Conservation (phyloP, 2,113 vertebrate genomes). For the Furnarius figulus region DNA sequence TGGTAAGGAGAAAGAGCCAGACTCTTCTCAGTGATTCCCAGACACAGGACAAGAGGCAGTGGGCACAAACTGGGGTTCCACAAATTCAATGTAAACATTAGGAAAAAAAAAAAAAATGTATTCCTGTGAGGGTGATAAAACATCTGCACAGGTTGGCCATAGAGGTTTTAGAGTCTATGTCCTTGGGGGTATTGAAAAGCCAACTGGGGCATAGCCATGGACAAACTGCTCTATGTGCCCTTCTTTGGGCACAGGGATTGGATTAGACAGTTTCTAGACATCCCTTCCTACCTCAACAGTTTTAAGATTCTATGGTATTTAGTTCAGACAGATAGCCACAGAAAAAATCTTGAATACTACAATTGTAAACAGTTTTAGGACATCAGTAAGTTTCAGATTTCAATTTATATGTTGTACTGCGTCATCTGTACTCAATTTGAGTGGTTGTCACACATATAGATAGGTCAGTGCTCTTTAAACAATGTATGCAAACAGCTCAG, state of each 20-base stretch:
- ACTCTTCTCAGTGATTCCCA: background rate
- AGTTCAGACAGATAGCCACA: background rate
- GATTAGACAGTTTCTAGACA: background rate
- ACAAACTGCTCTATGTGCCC: fast-evolving
- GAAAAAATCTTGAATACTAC: background rate
- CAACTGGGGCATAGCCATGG: background rate
- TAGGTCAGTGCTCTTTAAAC: background rate
- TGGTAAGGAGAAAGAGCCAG: background rate
- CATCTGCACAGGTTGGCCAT: background rate
- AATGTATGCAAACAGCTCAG: background rate
- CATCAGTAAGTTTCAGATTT: background rate
- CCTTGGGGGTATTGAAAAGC: background rate
- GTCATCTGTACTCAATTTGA: background rate
- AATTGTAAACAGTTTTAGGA: background rate
- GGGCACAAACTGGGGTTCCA: background rate
- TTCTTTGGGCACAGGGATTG: background rate
- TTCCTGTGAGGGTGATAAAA: background rate
- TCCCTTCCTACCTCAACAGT: background rate
- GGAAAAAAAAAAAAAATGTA: too few species aligned
- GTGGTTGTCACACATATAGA: background rate
- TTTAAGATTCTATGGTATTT: background rate
- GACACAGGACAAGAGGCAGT: background rate
- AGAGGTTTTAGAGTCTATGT: background rate
- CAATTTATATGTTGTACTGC: background rate
- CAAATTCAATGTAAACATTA: background rate